A percentile compares a stretch with the other conserved stretches of the same genome.
Conservation (phyloP, 2,113 vertebrate species). For the Bambusicola thoracicus region DNA sequence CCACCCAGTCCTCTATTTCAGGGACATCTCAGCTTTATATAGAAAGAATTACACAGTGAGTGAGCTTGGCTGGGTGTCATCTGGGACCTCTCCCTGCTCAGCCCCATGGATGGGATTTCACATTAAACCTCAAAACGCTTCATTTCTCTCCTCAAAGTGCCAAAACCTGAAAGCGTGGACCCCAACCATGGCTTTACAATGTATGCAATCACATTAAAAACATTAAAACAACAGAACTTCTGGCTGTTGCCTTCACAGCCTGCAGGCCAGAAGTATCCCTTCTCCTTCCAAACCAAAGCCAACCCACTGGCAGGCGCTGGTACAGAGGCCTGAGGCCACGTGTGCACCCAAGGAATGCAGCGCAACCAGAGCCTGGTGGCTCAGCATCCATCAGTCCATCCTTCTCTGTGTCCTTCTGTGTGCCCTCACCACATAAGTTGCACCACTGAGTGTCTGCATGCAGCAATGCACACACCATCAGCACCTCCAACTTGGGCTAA, state of each 20-base stretch:
- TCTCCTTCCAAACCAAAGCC: conserved; percentile 24
- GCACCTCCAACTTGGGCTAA: conserved; percentile 4
- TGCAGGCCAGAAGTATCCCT: neutral
- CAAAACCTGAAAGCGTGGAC: neutral
- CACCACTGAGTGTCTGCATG: neutral
- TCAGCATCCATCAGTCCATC: neutral
- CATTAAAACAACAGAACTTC: neutral
- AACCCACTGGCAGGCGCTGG: neutral
- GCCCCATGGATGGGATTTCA: neutral
- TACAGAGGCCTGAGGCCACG: conserved; percentile 8
- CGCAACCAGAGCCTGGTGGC: neutral
- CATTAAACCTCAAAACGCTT: neutral
- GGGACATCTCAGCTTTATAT: neutral
- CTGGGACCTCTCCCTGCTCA: neutral
- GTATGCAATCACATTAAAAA: neutral
- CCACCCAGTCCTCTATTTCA: neutral
- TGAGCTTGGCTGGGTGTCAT: neutral
- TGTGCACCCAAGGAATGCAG: conserved; percentile 6
- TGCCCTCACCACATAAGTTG: neutral
- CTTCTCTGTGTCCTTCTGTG: neutral
- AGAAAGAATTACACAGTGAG: neutral
- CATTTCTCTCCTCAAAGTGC: neutral
- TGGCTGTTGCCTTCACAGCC: neutral
- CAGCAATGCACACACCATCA: neutral
- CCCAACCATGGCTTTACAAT: neutral